A percentile compares a stretch with the other conserved stretches of the same genome.
Evolutionary conservation across 2,797 vertebrate genomes (phyloP).

Genomic region (Molossus alvarezi): DNA sequence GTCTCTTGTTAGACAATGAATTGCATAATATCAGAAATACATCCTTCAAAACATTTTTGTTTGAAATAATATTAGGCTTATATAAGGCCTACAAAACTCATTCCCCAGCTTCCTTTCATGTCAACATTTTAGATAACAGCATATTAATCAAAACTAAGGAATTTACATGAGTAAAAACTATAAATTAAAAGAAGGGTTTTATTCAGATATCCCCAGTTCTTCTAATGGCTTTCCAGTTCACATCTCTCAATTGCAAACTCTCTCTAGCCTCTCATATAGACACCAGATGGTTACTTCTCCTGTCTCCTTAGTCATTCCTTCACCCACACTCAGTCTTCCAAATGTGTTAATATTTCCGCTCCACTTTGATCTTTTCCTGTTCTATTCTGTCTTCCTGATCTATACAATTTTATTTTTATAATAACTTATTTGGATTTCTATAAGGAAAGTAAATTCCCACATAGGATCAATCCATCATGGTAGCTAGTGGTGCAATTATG

Average conservation of each 20-base stretch:
- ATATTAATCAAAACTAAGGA: conserved; percentile 4
- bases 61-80: conserved; percentile 13
- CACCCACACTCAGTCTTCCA: background rate
- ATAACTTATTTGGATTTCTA: background rate
- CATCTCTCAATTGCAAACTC: background rate
- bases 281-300: background rate
- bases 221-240: background rate
- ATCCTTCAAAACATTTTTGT: conserved; percentile 19
- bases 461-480: background rate
- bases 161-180: background rate
- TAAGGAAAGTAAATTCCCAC: background rate
- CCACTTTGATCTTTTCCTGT: background rate
- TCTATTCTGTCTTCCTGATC: background rate
- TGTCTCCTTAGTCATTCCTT: background rate
- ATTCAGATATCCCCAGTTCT: background rate
- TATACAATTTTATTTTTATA: background rate
- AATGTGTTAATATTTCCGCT: background rate
- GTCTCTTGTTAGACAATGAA: background rate
- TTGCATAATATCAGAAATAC: background rate
- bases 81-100: background rate
- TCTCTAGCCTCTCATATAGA: background rate
- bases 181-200: conserved; percentile 6
- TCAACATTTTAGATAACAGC: background rate
- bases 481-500: background rate
- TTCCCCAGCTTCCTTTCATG: background rate